Evolutionary conservation across 2,888 invertebrate genomes (phyloP), one percentile per base, ranked within the genome.

Genomic region (Agrotis exclamationis): DNA sequence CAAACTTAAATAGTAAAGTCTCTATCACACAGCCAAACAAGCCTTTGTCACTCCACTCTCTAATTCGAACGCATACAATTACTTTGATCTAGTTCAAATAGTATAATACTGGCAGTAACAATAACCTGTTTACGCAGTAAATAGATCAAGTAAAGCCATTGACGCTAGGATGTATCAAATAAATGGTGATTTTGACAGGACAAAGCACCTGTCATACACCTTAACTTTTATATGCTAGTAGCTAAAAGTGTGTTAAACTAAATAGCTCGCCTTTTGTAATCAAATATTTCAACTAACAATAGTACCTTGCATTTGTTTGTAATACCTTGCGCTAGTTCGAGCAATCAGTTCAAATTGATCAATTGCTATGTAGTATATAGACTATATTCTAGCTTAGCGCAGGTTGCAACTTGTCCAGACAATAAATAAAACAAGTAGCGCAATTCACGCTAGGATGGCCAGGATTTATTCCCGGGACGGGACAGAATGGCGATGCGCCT

Each of bases 381-480:
- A 50, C 14, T 82, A 63, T 72, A 60, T 54, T 69, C 53, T 79
- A 63, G 77, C 57, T 57, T 71, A 51, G 45, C 63, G 65, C 74
- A 85, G 72, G 70, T 69, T 69, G 70, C 76, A 83, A 70, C 85
- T 70, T 73, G 82, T 68, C 74, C 70, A 73, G 77, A 80, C 79
- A 85, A 85, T 85, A 85, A 88, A 87, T 82, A 85, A 84, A 82
- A 71, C 83, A 76, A 85, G 82, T 79, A 83, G 74, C 78, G 81
- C 80, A 82, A 87, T 88, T 88, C 86, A 87, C 79, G 85, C 70
- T 89, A 91, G 89, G 86, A 78, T 86, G 85, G 59, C 88, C 85
- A 89, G 86, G 84, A 85, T 85, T 78, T 76, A 74, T 74, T 80
- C 70, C 67, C 64, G 57, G 85, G 87, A 87, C 82, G 79, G 58